phyloP scores from a whole-genome alignment of 2,888 invertebrate genomes.

The Campoletis raptor region DNA sequence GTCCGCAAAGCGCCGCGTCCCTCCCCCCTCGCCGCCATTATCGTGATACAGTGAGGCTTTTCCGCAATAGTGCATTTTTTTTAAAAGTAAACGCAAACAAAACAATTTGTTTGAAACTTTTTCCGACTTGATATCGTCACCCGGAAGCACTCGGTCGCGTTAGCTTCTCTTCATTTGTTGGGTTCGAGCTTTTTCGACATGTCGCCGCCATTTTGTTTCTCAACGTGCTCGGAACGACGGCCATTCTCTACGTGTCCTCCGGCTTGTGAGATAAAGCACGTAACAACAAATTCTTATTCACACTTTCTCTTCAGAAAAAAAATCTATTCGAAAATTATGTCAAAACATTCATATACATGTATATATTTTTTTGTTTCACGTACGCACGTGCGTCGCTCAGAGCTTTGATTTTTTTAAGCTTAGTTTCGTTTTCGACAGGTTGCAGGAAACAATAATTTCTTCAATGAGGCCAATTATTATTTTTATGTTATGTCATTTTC shows the following conservation, averaged over 20 bases:
- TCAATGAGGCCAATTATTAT: not conserved
- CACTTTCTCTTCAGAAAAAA: not conserved
- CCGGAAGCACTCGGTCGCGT: constrained; percentile 30
- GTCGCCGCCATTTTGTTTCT: constrained; percentile 83
- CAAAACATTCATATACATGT: not conserved
- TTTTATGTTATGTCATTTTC: not conserved
- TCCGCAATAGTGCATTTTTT: constrained; percentile 34
- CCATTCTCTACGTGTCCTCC: constrained; percentile 81
- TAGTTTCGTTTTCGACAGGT: not conserved
- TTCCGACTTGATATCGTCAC: constrained; percentile 5
- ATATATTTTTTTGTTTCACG: not conserved
- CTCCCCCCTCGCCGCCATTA: constrained; percentile 9
- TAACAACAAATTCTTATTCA: constrained; percentile 16
- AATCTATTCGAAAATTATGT: not conserved
- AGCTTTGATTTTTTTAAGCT: not conserved
- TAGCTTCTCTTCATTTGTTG: not conserved
- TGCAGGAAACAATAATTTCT: not conserved
- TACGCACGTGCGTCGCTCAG: not conserved
- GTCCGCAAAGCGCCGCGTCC: constrained; percentile 59
- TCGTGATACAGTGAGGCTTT: constrained; percentile 50
- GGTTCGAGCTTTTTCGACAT: constrained; percentile 72
- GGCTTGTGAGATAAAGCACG: constrained; percentile 68
- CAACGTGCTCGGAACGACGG: constrained; percentile 80
- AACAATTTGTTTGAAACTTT: constrained; percentile 17
- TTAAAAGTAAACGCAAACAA: not conserved